Evolutionary conservation across 2,888 invertebrate genomes (phyloP).

Genomic region (Platycheirus albimanus): DNA sequence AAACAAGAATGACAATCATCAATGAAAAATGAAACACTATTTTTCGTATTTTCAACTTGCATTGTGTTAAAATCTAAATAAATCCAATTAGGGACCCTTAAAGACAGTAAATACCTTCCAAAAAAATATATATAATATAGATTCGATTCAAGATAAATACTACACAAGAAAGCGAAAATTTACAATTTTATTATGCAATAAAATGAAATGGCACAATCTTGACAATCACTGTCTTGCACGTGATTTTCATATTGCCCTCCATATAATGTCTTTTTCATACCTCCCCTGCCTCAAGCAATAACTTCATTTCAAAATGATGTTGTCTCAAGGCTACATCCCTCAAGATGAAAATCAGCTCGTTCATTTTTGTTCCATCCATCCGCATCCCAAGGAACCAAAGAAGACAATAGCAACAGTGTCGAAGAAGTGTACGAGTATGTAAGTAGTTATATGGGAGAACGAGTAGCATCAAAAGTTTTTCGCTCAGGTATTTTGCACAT

Average conservation of each 20-base stretch:
- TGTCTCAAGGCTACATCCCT: conserved; percentile 58
- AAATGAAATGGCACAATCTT: conserved; percentile 65
- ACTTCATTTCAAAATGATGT: conserved; percentile 52
- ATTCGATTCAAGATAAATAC: conserved; percentile 53
- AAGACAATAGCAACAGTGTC: conserved; percentile 43
- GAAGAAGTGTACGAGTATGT: background rate
- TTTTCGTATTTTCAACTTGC: too few species aligned
- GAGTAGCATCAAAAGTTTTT: conserved; percentile 18
- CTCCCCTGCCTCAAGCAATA: conserved; percentile 2
- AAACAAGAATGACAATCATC: too few species aligned
- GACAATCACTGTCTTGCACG: conserved; percentile 54
- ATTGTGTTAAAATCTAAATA: conserved; percentile 4
- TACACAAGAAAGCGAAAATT: conserved; percentile 38
- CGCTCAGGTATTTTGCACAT: conserved; percentile 46
- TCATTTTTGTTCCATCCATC: conserved; percentile 14
- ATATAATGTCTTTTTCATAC: conserved; percentile 12
- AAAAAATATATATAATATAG: conserved; percentile 17
- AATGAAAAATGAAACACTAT: too few species aligned
- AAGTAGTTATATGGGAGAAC: background rate
- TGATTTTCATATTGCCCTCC: conserved; percentile 32
- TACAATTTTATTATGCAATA: conserved; percentile 70
- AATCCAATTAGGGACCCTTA: conserved; percentile 21
- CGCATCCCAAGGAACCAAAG: too few species aligned
- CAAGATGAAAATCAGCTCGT: conserved; percentile 40
- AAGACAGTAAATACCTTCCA: background rate